Conservation (phyloP, 2,797 vertebrate genomes). For the Pipistrellus pygmaeus region DNA sequence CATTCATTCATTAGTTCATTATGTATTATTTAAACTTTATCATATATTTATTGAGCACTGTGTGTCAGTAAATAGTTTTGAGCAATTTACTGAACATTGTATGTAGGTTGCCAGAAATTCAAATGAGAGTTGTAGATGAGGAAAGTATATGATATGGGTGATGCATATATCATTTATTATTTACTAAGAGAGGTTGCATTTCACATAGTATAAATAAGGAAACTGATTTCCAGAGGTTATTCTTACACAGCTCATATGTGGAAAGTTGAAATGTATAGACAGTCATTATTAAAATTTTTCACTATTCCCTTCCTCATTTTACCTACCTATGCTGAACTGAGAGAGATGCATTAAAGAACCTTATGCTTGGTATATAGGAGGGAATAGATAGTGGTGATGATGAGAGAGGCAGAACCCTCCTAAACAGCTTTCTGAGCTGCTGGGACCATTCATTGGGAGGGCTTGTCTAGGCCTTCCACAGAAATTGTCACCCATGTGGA, state of each 20-base stretch:
- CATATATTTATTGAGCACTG: background rate
- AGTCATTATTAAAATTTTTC: background rate
- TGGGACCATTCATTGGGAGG: background rate
- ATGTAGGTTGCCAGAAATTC: background rate
- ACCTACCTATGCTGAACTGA: background rate
- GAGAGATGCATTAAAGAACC: background rate
- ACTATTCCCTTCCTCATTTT: background rate
- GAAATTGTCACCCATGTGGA: background rate
- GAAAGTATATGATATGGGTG: background rate
- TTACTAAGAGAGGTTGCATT: background rate
- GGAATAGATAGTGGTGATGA: background rate
- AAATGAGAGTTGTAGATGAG: background rate
- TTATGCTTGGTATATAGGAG: background rate
- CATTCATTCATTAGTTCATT: conserved; percentile 1
- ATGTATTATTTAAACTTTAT: background rate
- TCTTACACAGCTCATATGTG: background rate
- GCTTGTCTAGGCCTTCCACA: background rate
- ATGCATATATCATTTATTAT: background rate
- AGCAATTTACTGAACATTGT: background rate
- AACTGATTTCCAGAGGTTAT: background rate
- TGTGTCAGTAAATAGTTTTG: background rate
- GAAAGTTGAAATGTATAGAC: background rate
- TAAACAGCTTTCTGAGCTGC: background rate
- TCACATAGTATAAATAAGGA: conserved; percentile 5
- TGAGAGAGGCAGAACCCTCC: background rate